Conservation (phyloP, 2,888 invertebrate genomes). For the Aelia acuminata region DNA sequence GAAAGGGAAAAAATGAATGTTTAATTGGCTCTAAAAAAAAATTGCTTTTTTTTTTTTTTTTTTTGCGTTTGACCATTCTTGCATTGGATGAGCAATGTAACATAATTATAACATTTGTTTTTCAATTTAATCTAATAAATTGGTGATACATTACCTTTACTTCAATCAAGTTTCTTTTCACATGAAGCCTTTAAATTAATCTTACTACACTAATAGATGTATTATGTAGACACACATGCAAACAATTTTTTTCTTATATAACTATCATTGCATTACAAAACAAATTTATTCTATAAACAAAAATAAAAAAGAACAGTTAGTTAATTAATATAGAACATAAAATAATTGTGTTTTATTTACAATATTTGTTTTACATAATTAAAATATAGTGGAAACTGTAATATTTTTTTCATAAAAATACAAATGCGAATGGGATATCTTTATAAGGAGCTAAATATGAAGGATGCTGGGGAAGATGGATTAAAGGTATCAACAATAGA, state of each 20-base stretch:
- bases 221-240: too few species aligned
- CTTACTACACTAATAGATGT: too few species aligned
- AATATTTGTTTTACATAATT: conserved; percentile 6
- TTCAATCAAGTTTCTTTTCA: too few species aligned
- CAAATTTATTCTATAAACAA: not conserved
- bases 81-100: too few species aligned
- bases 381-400: not conserved
- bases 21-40: too few species aligned
- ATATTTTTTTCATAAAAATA: not conserved
- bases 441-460: conserved; percentile 29
- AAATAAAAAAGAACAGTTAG: not conserved
- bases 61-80: too few species aligned
- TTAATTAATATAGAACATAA: conserved; percentile 1
- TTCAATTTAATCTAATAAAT: too few species aligned
- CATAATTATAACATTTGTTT: too few species aligned
- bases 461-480: conserved; percentile 29
- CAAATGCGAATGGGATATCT: not conserved
- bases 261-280: not conserved
- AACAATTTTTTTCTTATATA: not conserved
- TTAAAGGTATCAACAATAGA: conserved; percentile 37
- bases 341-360: conserved; percentile 1
- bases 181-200: too few species aligned
- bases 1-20: too few species aligned
- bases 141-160: too few species aligned
- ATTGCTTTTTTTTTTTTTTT: too few species aligned